Conservation (phyloP, 1,140 invertebrate species). For the Dinothrombium tinctorium region DNA sequence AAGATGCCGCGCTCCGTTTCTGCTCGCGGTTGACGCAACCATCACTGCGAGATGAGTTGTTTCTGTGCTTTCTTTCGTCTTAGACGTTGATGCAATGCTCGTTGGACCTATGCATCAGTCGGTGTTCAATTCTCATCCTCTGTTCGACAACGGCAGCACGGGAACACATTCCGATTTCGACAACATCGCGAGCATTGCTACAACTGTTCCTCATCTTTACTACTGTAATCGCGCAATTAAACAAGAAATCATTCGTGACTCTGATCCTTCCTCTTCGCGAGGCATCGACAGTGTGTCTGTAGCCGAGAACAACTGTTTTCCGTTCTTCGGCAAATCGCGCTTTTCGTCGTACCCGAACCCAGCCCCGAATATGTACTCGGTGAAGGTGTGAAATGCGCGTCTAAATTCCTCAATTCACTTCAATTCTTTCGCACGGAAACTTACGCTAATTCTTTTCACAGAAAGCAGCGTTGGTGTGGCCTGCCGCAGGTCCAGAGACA, state of each 20-base stretch:
- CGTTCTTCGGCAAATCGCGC: not conserved
- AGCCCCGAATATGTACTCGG: not conserved
- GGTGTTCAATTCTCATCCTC: not conserved
- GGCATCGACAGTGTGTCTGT: not conserved
- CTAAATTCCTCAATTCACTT: not conserved
- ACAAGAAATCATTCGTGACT: slow-evolving; percentile 1
- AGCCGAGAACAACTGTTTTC: not conserved
- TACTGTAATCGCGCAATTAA: slow-evolving; percentile 1
- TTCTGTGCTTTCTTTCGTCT: too few relatives aligned
- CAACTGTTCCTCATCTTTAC: slow-evolving; percentile 1
- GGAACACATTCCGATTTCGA: not conserved
- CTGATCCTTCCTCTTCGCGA: not conserved
- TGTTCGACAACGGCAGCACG: not conserved
- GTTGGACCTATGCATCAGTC: slow-evolving; percentile 3
- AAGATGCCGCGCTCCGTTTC: too few relatives aligned
- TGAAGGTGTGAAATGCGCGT: slow-evolving; percentile 3
- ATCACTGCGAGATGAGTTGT: too few relatives aligned
- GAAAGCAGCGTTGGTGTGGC: slow-evolving; percentile 24
- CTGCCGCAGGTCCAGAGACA: slow-evolving; percentile 18
- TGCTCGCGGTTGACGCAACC: too few relatives aligned
- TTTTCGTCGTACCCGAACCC: not conserved
- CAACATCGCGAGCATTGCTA: not conserved
- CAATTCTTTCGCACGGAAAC: not conserved
- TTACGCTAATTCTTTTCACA: slow-evolving; percentile 16
- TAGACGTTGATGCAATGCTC: slow-evolving; percentile 1